Conservation (phyloP, 2,888 invertebrate genomes). For the Cerceris rybyensis region DNA sequence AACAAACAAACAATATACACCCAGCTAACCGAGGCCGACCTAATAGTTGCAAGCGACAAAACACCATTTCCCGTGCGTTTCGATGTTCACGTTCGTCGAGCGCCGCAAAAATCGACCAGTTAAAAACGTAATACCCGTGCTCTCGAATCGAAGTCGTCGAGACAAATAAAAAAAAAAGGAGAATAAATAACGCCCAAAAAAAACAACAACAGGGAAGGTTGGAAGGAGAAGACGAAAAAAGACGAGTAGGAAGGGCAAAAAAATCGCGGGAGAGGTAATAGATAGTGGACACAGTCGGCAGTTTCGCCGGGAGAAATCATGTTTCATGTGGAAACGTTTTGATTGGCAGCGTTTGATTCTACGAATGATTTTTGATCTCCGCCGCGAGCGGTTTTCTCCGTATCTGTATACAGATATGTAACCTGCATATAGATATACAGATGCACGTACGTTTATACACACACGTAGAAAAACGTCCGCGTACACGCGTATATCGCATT, state of each 20-base stretch:
- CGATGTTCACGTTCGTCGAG: not conserved
- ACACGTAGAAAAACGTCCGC: too few species aligned
- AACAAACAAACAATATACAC: too few species aligned
- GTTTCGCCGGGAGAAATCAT: conserved; percentile 49
- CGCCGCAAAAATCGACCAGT: not conserved
- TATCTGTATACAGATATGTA: conserved; percentile 44
- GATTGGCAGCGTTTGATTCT: conserved; percentile 61
- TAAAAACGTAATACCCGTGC: conserved; percentile 3
- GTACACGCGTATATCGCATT: not conserved
- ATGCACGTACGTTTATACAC: too few species aligned
- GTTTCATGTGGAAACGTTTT: conserved; percentile 65
- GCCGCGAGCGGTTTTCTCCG: conserved; percentile 57
- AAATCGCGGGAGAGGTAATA: conserved; percentile 14
- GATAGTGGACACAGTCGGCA: conserved; percentile 22
- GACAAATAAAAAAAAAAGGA: conserved; percentile 31
- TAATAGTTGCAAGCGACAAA: not conserved
- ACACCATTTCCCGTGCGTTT: not conserved
- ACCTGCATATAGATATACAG: not conserved
- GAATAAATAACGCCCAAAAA: conserved; percentile 7
- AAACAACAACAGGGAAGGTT: too few species aligned
- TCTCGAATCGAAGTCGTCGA: conserved; percentile 34
- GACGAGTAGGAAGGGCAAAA: not conserved
- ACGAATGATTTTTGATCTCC: conserved; percentile 66
- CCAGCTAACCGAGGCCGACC: too few species aligned
- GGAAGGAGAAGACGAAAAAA: not conserved